These are phyloP conservation scores for Phenganax subtilis DNA, from an alignment of 92 coral and sea anemone species.

Conservation along the genomic window DNA sequence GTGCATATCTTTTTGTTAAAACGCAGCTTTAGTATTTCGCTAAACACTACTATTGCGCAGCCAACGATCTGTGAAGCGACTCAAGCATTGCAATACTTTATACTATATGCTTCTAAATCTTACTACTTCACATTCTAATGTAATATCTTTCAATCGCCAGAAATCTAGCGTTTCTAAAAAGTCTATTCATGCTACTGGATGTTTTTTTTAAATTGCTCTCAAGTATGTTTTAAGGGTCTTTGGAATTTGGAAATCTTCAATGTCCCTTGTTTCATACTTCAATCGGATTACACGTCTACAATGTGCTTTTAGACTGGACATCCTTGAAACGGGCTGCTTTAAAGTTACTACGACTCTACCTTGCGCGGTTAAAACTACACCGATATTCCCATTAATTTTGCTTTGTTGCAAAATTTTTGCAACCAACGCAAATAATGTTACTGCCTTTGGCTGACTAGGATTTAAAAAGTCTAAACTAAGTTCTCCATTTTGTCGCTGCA, in stretches of 20 bases:
- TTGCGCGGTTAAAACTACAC: background rate
- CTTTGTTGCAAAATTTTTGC: background rate
- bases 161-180: background rate
- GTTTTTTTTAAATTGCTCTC: background rate
- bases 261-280: slow-evolving; percentile 2
- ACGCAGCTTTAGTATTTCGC: too few relatives aligned
- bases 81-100: too few relatives aligned
- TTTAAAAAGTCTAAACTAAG: slow-evolving; percentile 17
- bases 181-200: background rate
- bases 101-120: too few relatives aligned
- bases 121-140: too few relatives aligned
- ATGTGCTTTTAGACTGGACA: slow-evolving; percentile 22
- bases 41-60: too few relatives aligned
- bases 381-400: background rate
- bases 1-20: too few relatives aligned
- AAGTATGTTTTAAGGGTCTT: background rate
- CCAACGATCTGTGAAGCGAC: too few relatives aligned
- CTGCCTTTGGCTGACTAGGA: background rate
- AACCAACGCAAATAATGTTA: slow-evolving; percentile 17
- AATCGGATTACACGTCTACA: slow-evolving; percentile 15
- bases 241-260: slow-evolving; percentile 4
- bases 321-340: background rate
- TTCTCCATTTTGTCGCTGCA: background rate
- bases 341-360: background rate
- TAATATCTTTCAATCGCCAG: background rate